Conservation (phyloP, 2,888 invertebrate genomes). For the Drosophila buzzatii region DNA sequence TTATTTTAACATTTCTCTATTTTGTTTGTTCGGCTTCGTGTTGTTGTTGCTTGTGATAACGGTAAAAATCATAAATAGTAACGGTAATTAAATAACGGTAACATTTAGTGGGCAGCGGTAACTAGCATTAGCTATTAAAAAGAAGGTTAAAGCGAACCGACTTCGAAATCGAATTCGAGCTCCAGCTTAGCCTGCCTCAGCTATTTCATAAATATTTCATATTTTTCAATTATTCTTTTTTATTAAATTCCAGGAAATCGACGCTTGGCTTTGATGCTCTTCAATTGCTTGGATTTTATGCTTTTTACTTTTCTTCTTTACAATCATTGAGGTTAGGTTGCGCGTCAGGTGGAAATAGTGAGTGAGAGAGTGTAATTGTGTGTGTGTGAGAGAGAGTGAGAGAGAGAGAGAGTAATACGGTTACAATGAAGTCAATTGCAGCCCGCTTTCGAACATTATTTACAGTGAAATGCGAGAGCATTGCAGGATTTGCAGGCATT, state of each 20-base stretch:
- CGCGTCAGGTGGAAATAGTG: constrained; percentile 41
- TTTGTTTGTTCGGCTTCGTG: constrained; percentile 70
- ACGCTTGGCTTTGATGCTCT: constrained; percentile 76
- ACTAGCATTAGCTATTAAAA: constrained; percentile 54
- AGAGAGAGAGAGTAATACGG: constrained; percentile 28
- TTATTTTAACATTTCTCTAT: constrained; percentile 58
- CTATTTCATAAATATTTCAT: constrained; percentile 8
- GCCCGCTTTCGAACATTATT: constrained; percentile 53
- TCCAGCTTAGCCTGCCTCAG: constrained; percentile 1
- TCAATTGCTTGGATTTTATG: constrained; percentile 59
- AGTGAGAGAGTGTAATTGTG: neutral
- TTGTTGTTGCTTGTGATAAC: constrained; percentile 42
- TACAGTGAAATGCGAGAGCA: constrained; percentile 67
- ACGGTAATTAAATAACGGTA: constrained; percentile 48
- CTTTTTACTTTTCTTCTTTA: constrained; percentile 25
- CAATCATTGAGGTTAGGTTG: constrained; percentile 27
- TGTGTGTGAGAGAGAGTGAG: neutral
- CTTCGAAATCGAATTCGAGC: constrained; percentile 14
- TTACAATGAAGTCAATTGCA: constrained; percentile 44
- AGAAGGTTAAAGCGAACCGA: constrained; percentile 52
- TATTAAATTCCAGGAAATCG: constrained; percentile 64
- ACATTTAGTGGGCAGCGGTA: constrained; percentile 71
- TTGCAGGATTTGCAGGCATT: constrained; percentile 1
- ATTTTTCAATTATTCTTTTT: constrained; percentile 9
- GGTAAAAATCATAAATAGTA: constrained; percentile 32